phyloP scores from a whole-genome alignment of 2,888 invertebrate genomes.

The Macrosiphum euphorbiae region DNA sequence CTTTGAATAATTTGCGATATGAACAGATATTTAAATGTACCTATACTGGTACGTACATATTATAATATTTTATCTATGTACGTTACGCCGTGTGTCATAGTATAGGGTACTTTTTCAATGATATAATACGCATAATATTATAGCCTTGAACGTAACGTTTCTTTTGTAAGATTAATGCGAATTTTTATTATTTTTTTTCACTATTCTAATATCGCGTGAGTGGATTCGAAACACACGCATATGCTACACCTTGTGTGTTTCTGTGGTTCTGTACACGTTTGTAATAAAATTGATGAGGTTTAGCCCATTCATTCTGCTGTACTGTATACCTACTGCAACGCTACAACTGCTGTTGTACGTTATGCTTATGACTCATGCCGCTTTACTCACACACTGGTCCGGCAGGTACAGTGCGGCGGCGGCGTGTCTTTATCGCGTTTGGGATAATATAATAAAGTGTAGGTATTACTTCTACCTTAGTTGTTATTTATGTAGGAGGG shows the following conservation, averaged over 20 bases:
- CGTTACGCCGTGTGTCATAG: background rate
- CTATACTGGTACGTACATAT: background rate
- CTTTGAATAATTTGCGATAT: background rate
- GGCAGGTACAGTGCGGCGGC: slow-evolving; percentile 42
- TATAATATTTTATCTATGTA: background rate
- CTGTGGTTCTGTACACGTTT: background rate
- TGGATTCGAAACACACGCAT: slow-evolving; percentile 33
- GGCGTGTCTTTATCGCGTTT: slow-evolving; percentile 31
- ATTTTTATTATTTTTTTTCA: slow-evolving; percentile 36
- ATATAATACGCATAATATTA: slow-evolving; percentile 7
- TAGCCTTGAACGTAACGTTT: slow-evolving; percentile 40
- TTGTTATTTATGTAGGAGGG: slow-evolving; percentile 1
- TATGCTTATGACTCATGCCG: slow-evolving; percentile 43
- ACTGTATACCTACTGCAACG: slow-evolving; percentile 1
- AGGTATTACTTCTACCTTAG: background rate
- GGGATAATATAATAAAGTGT: slow-evolving; percentile 42
- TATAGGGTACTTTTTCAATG: slow-evolving; percentile 19
- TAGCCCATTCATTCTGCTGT: slow-evolving; percentile 48
- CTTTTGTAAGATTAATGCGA: slow-evolving; percentile 32
- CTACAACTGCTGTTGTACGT: slow-evolving; percentile 29
- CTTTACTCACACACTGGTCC: background rate
- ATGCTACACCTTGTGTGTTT: background rate
- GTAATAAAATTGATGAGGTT: slow-evolving; percentile 58
- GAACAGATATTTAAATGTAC: background rate
- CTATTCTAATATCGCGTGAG: slow-evolving; percentile 38